phyloP scores from a whole-genome alignment of 2,888 invertebrate species.

The Galerucella calmariensis region DNA sequence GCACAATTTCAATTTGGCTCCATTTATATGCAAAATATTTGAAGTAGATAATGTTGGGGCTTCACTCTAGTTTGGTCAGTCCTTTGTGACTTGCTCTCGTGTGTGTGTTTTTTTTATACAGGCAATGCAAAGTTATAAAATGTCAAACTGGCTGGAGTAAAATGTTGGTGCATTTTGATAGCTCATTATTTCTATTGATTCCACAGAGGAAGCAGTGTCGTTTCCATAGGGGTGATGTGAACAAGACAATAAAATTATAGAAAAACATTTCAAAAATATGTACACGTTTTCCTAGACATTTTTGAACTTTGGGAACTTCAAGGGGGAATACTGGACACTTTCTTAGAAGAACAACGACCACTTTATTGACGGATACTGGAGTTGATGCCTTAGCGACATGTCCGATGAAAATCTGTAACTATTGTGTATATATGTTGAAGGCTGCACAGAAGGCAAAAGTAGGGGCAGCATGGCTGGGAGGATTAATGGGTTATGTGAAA shows the following conservation, averaged over 20 bases:
- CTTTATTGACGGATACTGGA: too few relatives aligned
- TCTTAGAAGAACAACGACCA: too few relatives aligned
- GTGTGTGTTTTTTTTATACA: conserved; percentile 47
- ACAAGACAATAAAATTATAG: background rate
- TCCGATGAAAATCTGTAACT: too few relatives aligned
- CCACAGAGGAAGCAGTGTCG: background rate
- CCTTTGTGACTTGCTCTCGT: conserved; percentile 8
- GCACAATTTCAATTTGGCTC: conserved; percentile 60
- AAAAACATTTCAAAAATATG: background rate
- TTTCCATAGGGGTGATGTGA: background rate
- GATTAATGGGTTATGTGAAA: too few relatives aligned
- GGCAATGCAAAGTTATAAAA: conserved; percentile 43
- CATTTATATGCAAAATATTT: conserved; percentile 62
- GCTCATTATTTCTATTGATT: conserved; percentile 31
- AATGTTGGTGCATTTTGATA: conserved; percentile 35
- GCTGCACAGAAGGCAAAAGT: too few relatives aligned
- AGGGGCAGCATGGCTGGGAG: too few relatives aligned
- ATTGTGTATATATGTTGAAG: too few relatives aligned
- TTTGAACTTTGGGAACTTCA: too few relatives aligned
- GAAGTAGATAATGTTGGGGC: conserved; percentile 53
- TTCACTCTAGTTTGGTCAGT: conserved; percentile 12
- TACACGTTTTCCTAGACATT: too few relatives aligned
- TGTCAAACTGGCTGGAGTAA: conserved; percentile 35
- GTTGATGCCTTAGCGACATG: too few relatives aligned
- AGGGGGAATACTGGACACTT: too few relatives aligned